Evolutionary conservation across 2,113 vertebrate species (phyloP).

Genomic region (Microcebus murinus): DNA sequence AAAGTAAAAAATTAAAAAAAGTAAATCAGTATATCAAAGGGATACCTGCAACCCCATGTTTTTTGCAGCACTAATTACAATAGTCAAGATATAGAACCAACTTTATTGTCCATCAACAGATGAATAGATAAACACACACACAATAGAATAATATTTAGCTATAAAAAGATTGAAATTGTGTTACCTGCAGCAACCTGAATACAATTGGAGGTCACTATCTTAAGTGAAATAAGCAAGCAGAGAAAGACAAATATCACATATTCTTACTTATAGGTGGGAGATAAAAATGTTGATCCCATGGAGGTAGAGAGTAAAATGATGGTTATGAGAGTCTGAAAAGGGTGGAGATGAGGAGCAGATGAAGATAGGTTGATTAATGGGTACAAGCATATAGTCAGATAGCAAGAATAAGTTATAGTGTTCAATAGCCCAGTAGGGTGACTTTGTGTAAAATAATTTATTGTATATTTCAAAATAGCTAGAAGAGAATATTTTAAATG

Average conservation of each 20-base stretch:
- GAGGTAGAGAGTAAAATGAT: not conserved
- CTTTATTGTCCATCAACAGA: not conserved
- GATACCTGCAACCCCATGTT: not conserved
- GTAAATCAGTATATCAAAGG: not conserved
- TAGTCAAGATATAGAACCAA: not conserved
- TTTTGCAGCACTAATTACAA: not conserved
- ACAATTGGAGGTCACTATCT: not conserved
- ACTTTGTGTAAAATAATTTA: not conserved
- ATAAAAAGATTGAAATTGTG: not conserved
- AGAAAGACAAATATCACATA: not conserved
- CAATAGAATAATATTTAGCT: not conserved
- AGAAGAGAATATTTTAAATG: not conserved
- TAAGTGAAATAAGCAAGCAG: not conserved
- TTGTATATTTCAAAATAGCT: not conserved
- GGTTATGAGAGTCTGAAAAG: not conserved
- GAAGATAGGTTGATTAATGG: not conserved
- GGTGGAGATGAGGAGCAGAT: not conserved
- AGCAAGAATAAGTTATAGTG: not conserved
- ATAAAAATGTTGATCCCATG: not conserved
- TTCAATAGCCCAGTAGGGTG: not conserved
- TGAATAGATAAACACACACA: not conserved
- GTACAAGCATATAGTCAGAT: not conserved
- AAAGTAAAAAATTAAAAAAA: too few relatives aligned
- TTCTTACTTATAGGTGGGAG: not conserved
- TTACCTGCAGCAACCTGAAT: not conserved